phyloP scores from a whole-genome alignment of 2,113 vertebrate genomes.

The Vulpes lagopus region DNA sequence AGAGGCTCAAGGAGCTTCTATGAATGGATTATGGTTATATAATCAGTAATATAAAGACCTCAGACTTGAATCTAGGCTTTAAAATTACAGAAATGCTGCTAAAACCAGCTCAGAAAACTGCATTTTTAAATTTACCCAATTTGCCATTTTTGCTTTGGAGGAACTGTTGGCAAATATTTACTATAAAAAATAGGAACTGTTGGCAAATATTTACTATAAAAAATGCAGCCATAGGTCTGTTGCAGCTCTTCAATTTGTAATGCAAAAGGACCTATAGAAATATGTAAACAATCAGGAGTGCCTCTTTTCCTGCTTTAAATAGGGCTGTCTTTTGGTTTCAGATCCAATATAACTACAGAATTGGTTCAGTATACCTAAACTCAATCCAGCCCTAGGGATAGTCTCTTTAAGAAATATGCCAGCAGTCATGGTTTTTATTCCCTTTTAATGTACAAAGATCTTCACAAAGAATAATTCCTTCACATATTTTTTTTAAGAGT shows the following conservation, averaged over 20 bases:
- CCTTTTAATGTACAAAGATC: not conserved
- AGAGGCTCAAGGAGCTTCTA: not conserved
- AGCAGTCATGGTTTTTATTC: not conserved
- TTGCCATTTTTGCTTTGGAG: constrained; percentile 29
- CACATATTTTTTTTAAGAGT: not conserved
- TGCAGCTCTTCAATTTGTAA: not conserved
- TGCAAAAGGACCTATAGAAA: not conserved
- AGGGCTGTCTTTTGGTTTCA: not conserved
- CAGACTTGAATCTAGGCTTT: constrained; percentile 44
- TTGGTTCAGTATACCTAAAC: not conserved
- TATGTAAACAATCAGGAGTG: not conserved
- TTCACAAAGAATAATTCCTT: constrained; percentile 17
- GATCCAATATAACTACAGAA: not conserved
- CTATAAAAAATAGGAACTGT: constrained; percentile 12
- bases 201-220: not conserved
- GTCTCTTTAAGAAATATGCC: not conserved
- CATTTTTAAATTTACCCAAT: not conserved
- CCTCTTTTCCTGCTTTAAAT: not conserved
- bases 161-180: not conserved
- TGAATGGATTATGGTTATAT: not conserved
- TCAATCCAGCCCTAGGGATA: not conserved
- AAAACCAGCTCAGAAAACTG: not conserved
- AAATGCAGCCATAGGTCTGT: not conserved
- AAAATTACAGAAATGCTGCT: not conserved
- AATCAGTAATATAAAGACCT: not conserved